Base-by-base conservation (phyloP, 2,113 vertebrate genomes). In the Equus przewalskii region DNA sequence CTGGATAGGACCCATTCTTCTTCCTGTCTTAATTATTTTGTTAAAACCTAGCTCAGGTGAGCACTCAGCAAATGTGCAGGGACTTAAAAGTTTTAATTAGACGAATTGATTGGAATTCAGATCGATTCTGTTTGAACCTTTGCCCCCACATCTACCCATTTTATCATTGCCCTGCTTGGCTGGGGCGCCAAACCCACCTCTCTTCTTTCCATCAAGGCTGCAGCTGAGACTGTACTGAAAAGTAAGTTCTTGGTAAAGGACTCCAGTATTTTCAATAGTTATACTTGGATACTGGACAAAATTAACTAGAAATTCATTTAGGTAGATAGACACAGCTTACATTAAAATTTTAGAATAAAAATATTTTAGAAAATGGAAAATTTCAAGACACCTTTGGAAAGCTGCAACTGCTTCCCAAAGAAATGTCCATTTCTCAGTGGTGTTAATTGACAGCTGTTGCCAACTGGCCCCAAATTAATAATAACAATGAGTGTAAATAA, bases 311-410 rank as follows among this genome's bases (percentile, higher is more conserved):
- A 33, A 46, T 91, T 49, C 46, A 62, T n/a, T 69, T 87, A 58
- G 11, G 33, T 58, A 94, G 36, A 22, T 51, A 70, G 13, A 62
- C 3, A 26, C 4, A 54, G 19, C 10, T 21, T 24, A 76, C 46
- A 83, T 36, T 30, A 85, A 21, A 82, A 54, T 87, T 90, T 62
- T 21, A 62, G 6, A 94, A 75, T 69, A 69, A 75, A 92, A 85
- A 22, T 51, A 85, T 49, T 86, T 96, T 44, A 76, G n/a, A 76
- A 80, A 12, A 9, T 76, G 54, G 18, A 7, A 64, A 73, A 8
- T 72, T 89, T 72, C 21, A 22, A 83, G 72, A 51, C 8, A 89
- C 19, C n/a, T 83, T 92, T 86, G 21, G 16, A 93, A 96, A 94
- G 1, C 4, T 79, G 1, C 41, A 75, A 65, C 28, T 46, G 13